A percentile compares a stretch with the other conserved stretches of the same genome.
phyloP scores from a whole-genome alignment of 2,113 vertebrate genomes.

The Hemicordylus capensis region DNA sequence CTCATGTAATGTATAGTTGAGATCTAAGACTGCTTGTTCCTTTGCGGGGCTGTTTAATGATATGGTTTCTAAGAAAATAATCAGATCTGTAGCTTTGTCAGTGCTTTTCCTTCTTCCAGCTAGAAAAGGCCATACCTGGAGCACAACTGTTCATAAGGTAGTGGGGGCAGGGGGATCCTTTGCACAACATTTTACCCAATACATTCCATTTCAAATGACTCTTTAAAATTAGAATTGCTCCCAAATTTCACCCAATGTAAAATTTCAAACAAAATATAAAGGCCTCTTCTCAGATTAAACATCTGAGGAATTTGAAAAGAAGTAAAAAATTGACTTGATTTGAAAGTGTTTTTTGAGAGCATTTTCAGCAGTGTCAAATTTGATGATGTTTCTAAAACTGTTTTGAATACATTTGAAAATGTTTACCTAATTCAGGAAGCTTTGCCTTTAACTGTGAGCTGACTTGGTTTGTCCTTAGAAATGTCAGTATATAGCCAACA shows the following conservation, averaged over 20 bases:
- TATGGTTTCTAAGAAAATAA: too few relatives aligned
- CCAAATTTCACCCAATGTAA: neutral
- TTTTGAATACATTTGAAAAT: neutral
- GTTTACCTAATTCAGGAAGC: too few relatives aligned
- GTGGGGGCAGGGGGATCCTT: neutral
- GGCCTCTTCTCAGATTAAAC: neutral
- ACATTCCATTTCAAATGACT: neutral
- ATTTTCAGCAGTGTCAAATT: neutral
- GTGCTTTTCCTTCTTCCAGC: too few relatives aligned
- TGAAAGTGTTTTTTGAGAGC: neutral
- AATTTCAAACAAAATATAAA: neutral
- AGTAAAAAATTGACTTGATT: neutral
- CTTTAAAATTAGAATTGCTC: slow-evolving; percentile 9
- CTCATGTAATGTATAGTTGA: too few relatives aligned
- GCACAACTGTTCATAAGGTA: neutral
- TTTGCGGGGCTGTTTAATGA: too few relatives aligned
- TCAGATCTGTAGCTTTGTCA: too few relatives aligned
- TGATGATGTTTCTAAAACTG: neutral
- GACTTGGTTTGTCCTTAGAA: neutral
- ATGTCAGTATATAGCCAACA: neutral
- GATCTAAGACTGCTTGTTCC: too few relatives aligned
- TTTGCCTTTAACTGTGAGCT: too few relatives aligned
- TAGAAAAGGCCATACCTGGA: too few relatives aligned
- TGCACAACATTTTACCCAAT: neutral
- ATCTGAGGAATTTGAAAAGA: neutral